phyloP scores from a whole-genome alignment of 2,113 vertebrate species.

The Ctenodactylus gundi region DNA sequence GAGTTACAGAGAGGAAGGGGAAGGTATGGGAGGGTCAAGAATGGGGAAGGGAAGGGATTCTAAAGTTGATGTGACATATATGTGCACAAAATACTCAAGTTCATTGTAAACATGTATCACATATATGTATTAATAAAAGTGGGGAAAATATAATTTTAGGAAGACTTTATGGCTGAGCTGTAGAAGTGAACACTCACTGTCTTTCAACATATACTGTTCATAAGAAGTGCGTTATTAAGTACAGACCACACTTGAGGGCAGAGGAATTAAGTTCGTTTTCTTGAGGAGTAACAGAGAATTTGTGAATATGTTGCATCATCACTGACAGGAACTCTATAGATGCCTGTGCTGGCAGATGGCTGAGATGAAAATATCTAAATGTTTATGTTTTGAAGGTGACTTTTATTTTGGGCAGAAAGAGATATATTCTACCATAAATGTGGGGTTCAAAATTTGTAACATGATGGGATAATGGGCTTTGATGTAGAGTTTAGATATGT shows the following conservation, averaged over 20 bases:
- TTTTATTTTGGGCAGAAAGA: slow-evolving; percentile 27
- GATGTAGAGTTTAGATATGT: no score
- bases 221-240: not conserved
- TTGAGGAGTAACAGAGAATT: not conserved
- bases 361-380: slow-evolving; percentile 32
- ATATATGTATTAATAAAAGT: no score
- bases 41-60: no score
- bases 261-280: not conserved
- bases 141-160: no score
- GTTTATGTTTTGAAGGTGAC: not conserved
- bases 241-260: not conserved
- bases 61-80: no score
- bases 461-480: not conserved
- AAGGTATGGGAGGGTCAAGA: no score
- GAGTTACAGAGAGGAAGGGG: no score
- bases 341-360: not conserved
- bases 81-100: no score
- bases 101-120: no score
- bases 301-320: not conserved
- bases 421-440: not conserved
- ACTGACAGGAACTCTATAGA: not conserved
- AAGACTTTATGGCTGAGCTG: not conserved
- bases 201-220: not conserved
- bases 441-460: not conserved
- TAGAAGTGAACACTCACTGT: not conserved